phyloP scores from a whole-genome alignment of 2,888 invertebrate genomes.

The Lepeophtheirus nordmannii region DNA sequence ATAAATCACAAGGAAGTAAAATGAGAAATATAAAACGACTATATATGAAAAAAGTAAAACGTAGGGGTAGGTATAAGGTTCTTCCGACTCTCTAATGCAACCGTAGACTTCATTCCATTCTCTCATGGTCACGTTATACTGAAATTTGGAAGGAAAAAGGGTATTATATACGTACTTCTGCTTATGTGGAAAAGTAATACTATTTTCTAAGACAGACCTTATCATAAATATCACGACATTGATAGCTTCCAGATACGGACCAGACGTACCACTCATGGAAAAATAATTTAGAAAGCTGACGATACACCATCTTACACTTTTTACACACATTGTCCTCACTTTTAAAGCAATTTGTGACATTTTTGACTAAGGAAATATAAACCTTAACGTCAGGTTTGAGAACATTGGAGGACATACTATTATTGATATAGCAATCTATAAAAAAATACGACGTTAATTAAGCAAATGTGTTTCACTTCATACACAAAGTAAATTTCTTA shows the following conservation, averaged over 20 bases:
- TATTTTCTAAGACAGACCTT: neutral
- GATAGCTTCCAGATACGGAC: neutral
- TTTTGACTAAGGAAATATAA: neutral
- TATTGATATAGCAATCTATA: neutral
- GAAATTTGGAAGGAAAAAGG: neutral
- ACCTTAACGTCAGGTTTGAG: neutral
- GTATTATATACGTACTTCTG: neutral
- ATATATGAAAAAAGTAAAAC: neutral
- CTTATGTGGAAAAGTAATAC: neutral
- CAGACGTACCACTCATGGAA: slow-evolving; percentile 1
- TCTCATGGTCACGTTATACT: neutral
- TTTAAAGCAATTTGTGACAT: neutral
- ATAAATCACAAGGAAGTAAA: neutral
- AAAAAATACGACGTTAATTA: neutral
- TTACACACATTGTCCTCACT: neutral
- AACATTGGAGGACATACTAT: neutral
- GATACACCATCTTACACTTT: neutral
- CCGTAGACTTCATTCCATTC: neutral
- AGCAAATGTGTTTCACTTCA: too few species aligned
- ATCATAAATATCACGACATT: neutral
- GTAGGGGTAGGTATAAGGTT: neutral
- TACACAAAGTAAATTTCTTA: too few species aligned
- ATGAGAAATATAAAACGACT: neutral
- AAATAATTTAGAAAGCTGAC: neutral
- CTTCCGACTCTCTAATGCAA: neutral